phyloP scores from a whole-genome alignment of 2,888 invertebrate species.

The Psylliodes chrysocephalus region DNA sequence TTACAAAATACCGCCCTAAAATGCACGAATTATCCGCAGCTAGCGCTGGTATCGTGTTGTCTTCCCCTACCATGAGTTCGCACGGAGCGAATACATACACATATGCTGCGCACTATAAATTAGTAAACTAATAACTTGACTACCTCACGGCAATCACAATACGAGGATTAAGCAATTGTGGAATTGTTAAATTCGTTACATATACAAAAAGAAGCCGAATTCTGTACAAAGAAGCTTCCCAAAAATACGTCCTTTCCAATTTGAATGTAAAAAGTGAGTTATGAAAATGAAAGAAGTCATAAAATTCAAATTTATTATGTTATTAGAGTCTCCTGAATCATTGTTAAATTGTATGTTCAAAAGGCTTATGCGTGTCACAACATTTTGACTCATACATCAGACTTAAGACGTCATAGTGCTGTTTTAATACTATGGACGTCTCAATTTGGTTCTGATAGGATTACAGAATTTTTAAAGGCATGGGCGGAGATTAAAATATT shows the following conservation, averaged over 20 bases:
- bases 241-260: conserved; percentile 32
- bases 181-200: conserved; percentile 21
- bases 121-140: conserved; percentile 19
- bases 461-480: conserved; percentile 26
- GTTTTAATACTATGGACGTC: conserved; percentile 44
- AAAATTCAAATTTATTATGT: conserved; percentile 38
- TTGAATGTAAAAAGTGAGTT: conserved; percentile 22
- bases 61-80: too few relatives aligned
- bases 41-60: too few relatives aligned
- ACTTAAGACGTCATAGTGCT: conserved; percentile 44
- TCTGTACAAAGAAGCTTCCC: conserved; percentile 24
- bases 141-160: conserved; percentile 46
- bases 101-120: conserved; percentile 17
- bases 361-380: conserved; percentile 48
- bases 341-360: conserved; percentile 38
- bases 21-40: too few relatives aligned
- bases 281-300: conserved; percentile 30
- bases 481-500: background rate
- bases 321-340: conserved; percentile 31
- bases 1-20: too few relatives aligned
- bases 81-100: too few relatives aligned
- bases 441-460: conserved; percentile 41
- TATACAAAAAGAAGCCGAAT: conserved; percentile 18
- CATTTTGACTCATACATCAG: conserved; percentile 55
- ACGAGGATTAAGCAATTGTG: conserved; percentile 40